Evolutionary conservation across 2,797 vertebrate genomes (phyloP).

Genomic region (Rhinichthys osculus): DNA sequence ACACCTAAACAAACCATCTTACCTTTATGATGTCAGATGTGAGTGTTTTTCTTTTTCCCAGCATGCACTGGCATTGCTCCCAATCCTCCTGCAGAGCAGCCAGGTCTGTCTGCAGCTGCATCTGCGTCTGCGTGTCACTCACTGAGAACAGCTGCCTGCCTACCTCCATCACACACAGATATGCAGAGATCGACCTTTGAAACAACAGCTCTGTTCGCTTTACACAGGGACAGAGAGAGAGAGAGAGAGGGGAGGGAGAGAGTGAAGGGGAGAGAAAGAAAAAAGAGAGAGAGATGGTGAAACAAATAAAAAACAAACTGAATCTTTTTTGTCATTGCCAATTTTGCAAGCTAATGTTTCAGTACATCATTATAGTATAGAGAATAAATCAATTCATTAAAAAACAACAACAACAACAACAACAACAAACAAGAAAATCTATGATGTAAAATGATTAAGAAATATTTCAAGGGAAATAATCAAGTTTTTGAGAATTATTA

Average conservation of each 20-base stretch:
- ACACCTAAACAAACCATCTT: conserved; percentile 19
- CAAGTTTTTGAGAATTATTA: not conserved
- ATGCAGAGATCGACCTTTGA: conserved; percentile 81
- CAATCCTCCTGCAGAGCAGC: conserved; percentile 82
- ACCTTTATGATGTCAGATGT: conserved; percentile 81
- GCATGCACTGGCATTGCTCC: conserved; percentile 76
- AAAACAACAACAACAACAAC: too few relatives aligned
- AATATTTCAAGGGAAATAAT: not conserved
- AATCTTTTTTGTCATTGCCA: not conserved
- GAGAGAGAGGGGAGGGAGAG: not conserved
- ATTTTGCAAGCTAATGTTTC: not conserved
- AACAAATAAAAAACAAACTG: not conserved
- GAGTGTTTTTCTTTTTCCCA: conserved; percentile 74
- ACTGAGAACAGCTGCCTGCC: conserved; percentile 82
- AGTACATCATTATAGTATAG: not conserved
- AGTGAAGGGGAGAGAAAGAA: not conserved
- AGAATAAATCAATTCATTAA: not conserved
- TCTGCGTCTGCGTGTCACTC: conserved; percentile 72
- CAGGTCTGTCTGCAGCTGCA: conserved; percentile 78
- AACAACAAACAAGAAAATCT: too few relatives aligned
- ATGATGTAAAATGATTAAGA: not conserved
- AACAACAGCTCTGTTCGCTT: conserved; percentile 84
- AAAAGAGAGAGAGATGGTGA: not conserved
- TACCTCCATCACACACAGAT: conserved; percentile 78
- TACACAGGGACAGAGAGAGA: not conserved